These are phyloP conservation scores for Sinocyclocheilus grahami DNA, from an alignment of 2,113 vertebrate species.

Conservation along the genomic window DNA sequence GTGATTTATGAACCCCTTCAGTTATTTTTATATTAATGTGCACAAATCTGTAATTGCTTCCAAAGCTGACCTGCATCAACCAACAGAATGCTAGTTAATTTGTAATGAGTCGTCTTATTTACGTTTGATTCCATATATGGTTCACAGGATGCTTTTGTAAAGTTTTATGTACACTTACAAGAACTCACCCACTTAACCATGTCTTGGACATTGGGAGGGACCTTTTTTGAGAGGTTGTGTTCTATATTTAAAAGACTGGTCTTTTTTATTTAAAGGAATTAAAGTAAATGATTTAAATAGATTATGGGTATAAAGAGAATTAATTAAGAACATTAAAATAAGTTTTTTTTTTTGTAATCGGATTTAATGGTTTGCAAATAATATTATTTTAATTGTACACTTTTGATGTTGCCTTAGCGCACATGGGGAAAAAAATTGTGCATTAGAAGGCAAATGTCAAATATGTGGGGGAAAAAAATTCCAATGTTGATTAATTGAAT, in stretches of 20 bases:
- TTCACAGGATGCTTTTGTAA: neutral
- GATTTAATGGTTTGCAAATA: neutral
- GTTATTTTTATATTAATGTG: neutral
- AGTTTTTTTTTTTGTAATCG: neutral
- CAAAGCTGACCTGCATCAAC: neutral
- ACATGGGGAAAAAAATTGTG: too few species aligned
- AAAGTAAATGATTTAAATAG: neutral
- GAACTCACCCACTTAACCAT: neutral
- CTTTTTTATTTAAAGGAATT: neutral
- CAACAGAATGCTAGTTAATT: neutral
- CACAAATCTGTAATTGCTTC: too few species aligned
- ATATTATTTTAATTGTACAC: neutral
- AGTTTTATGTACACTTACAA: neutral
- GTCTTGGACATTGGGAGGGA: neutral
- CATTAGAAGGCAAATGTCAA: too few species aligned
- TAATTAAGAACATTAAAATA: neutral
- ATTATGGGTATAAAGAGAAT: neutral
- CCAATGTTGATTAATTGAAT: too few species aligned
- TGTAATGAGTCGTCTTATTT: constrained; percentile 1
- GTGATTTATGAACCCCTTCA: neutral
- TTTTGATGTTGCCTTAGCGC: too few species aligned
- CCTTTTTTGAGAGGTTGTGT: neutral
- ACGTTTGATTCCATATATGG: neutral
- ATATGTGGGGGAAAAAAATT: too few species aligned
- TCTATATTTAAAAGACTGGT: neutral